Base-by-base conservation (phyloP, 2,888 invertebrate genomes). In the Limenitis camilla region DNA sequence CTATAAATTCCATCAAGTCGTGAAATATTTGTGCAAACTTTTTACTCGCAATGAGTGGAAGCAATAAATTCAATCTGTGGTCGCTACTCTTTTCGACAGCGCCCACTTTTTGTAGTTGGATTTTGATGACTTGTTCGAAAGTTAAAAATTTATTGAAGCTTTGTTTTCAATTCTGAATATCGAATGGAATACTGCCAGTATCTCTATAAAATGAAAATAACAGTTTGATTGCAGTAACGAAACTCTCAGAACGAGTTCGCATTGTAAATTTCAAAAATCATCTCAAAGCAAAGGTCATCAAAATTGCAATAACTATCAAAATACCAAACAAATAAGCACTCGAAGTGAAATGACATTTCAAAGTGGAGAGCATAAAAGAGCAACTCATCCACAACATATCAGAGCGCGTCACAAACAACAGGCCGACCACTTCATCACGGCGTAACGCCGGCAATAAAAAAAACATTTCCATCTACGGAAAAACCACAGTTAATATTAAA, bases 401-500 rank as follows among this genome's bases (percentile, higher is more conserved):
- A 79, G 75, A 65, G 66, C 72, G 71, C 80, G 83, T 87, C 86
- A 85, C 82, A 81, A 84, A 82, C 86, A 85, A 74, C 76, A 61
- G 68, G 46, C 71, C 69, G 70, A 76, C 84, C 84, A 86, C 85
- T 86, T 86, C 85, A 86, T 87, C 84, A 84, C 81, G 64, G 72
- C 74, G 76, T 81, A 78, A 81, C 82, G 72, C 71, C 62, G 66
- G 68, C 77, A 77, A 81, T 81, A 81, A 85, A 85, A 81, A 85
- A 83, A 84, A 81, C 78, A 82, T 83, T 85, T 81, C 81, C 86
- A 86, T 85, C 83, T 85, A 84, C 76, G 82, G 81, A 75, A 80
- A 83, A 85, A 85, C 86, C 86, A 72, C 87, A 84, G 87, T 86
- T 83, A 86, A 87, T 87, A 87, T 86, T 86, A 87, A 86, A 87